Base-by-base conservation (phyloP, 1,140 invertebrate genomes). In the Cydia splendana region DNA sequence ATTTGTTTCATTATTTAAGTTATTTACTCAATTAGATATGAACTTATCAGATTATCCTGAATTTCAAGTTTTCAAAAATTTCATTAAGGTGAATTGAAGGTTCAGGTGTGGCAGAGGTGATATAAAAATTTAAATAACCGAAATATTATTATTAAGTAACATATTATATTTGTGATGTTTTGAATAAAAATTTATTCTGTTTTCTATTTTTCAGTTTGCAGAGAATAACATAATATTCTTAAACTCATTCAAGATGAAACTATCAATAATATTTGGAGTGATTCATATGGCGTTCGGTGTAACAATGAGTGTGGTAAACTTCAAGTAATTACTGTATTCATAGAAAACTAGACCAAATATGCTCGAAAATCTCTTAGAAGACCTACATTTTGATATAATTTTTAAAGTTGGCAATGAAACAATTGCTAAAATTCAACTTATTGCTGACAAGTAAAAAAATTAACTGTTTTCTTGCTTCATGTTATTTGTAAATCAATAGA, bases 211-310 rank as follows among this genome's bases (percentile, higher is more conserved):
- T 89, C 94, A 96, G 95, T 86, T 98, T 51, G 95, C 98, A 1
- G 91, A 95, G 74, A 99, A 99, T 93, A 99, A 98, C 93, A 98
- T 99, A 82, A 96, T 97, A 76, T 99, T 98, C 89, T 93, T 97
- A 6, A 99, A 99, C 91, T 98, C 98, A 0, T 98, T 97, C 93
- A 99, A 99, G 93, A 99, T 99, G 98, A 99, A 99, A 90, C 93
- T 98, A 42, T 98, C 98, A 0, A 97, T 99, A 78, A 97, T 98
- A 86, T 95, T 98, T 85, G 98, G 98, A 2, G 97, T 99, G 12
- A 87, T 95, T 76, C 98, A 99, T 88, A 99, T 99, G 98, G 95
- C 97, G 71, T 99, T 99, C 93, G 98, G 98, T 53, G 95, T 99
- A 38, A 94, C 95, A 80, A 94, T 98, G 76, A 96, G 96, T 90